Percentiles rank a stretch among this genome's conserved stretches.
These are phyloP conservation scores for Andinoacara biseriatus DNA, from an alignment of 2,113 vertebrate genomes.

Conservation along the genomic window DNA sequence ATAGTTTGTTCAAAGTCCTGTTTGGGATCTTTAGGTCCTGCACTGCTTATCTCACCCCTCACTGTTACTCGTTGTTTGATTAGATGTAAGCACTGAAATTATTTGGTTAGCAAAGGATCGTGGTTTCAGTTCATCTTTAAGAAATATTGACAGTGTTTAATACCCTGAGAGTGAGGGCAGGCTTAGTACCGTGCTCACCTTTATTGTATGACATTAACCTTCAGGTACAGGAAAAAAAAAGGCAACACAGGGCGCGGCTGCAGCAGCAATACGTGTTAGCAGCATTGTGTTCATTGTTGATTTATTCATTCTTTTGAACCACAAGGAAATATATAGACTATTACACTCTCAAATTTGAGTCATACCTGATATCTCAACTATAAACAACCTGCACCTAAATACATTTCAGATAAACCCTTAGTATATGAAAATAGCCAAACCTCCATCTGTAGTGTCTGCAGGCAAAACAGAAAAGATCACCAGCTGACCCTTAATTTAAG, in stretches of 20 bases:
- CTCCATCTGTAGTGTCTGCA: constrained; percentile 14
- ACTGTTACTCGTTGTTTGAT: too few relatives aligned
- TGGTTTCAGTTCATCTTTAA: background rate
- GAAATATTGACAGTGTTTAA: background rate
- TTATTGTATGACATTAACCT: background rate
- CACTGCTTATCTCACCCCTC: too few relatives aligned
- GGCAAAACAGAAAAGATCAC: background rate
- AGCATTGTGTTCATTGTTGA: background rate
- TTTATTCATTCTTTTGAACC: background rate
- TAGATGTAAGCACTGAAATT: background rate
- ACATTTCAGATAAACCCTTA: constrained; percentile 3
- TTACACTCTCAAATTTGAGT: background rate
- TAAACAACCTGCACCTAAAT: constrained; percentile 19
- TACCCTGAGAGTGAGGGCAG: background rate
- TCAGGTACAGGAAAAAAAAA: background rate
- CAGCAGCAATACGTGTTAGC: background rate
- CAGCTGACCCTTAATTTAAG: too few relatives aligned
- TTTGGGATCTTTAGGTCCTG: background rate
- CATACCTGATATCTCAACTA: background rate
- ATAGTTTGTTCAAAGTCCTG: too few relatives aligned
- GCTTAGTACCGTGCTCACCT: accelerated
- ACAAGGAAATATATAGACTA: background rate
- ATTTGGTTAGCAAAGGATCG: background rate
- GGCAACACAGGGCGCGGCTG: background rate
- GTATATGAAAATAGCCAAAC: background rate